phyloP scores from a whole-genome alignment of 2,888 invertebrate genomes.

The Pocota personata region DNA sequence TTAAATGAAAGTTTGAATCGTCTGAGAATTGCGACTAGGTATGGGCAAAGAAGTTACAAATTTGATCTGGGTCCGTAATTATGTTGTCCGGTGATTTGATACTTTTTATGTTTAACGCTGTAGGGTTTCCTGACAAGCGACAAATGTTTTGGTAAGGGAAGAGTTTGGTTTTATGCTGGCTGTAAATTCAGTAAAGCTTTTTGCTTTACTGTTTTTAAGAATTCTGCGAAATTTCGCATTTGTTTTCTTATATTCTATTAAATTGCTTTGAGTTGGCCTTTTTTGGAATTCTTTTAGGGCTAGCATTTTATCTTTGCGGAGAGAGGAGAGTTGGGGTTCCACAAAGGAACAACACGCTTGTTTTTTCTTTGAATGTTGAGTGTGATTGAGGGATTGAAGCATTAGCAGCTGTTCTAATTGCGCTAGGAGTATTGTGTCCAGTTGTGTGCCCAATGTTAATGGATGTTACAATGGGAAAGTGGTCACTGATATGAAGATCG shows the following conservation, averaged over 20 bases:
- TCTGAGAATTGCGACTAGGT: no score
- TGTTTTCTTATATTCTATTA: no score
- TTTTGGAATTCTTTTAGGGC: slow-evolving; percentile 28
- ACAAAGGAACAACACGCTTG: background rate
- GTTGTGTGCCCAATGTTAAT: no score
- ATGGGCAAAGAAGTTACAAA: no score
- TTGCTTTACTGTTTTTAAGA: slow-evolving; percentile 28
- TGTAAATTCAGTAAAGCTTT: slow-evolving; percentile 17
- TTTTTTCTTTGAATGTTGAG: background rate
- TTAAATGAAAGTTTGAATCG: no score
- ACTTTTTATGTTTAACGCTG: no score
- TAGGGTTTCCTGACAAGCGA: slow-evolving; percentile 15
- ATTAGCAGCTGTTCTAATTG: slow-evolving; percentile 10
- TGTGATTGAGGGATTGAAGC: slow-evolving; percentile 2
- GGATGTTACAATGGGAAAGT: slow-evolving; percentile 23
- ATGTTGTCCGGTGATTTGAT: no score
- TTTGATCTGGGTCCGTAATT: no score
- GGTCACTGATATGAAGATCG: slow-evolving; percentile 39
- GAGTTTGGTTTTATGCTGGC: slow-evolving; percentile 26
- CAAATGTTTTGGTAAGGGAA: background rate
- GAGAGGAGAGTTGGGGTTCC: background rate
- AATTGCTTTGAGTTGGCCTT: background rate
- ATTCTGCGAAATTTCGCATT: no score
- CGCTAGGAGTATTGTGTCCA: background rate
- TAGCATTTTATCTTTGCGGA: slow-evolving; percentile 27